Base-by-base conservation (phyloP, 2,113 vertebrate species). In the Pholis gunnellus region DNA sequence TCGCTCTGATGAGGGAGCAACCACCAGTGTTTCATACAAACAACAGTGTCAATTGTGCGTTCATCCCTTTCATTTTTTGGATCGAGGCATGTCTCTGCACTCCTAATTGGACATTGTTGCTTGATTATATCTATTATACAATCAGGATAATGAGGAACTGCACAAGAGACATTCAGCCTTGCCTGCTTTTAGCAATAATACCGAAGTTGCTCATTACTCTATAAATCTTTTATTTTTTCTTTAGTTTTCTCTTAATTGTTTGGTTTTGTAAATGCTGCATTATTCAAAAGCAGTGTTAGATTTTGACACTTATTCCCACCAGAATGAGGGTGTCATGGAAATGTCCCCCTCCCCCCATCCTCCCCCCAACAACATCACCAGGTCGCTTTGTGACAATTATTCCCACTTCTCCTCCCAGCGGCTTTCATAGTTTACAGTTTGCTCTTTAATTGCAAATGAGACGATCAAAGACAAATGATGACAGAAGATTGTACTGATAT, bases 101-200 rank as follows among this genome's bases (percentile, higher is more conserved):
- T 64, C 40, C 69, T 87, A 92, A 91, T 90, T 90, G 75, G 80
- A 85, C 80, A 87, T 82, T 87, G 84, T 82, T 81, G 52, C 86
- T 85, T 91, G 87, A 92, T 93, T 92, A 88, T 92, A 91, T 92
- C 67, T 88, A 90, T 92, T 91, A 92, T 81, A 83, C 75, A 90
- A 91, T 91, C 87, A 87, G 68, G 48, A 87, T 89, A 92, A 91
- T 85, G 84, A 83, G 72, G 74, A 83, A 81, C 82, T 88, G 80
- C 65, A 78, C 81, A 69, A 67, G 82, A 79, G 61, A 88, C 44
- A 27, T 64, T 57, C 61, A 75, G 70, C 42, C 67, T 68, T 3
- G 57, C 27, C 79, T 85, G 68, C 72, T 87, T 81, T 90, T 81
- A 50, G 73, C 36, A 86, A 57, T 46, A 64, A 72, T 68, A 29